phyloP scores from a whole-genome alignment of 2,797 vertebrate species.

The Molossus alvarezi region DNA sequence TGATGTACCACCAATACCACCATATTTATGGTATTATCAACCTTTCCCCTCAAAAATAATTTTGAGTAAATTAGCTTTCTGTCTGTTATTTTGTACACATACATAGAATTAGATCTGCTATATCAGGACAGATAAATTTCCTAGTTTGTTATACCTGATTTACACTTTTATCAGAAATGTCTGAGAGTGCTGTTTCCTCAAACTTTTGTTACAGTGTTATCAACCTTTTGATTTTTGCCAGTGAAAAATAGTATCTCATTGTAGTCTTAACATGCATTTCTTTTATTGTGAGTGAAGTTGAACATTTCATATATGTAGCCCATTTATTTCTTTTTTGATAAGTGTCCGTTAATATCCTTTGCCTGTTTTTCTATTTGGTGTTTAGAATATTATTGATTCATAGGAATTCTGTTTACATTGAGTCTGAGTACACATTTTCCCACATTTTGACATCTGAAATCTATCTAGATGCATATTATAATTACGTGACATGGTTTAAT shows the following conservation, averaged over 20 bases:
- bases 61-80: not conserved
- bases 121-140: constrained; percentile 34
- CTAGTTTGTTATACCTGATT: constrained; percentile 40
- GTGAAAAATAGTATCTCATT: not conserved
- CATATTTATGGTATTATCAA: not conserved
- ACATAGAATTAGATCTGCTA: not conserved
- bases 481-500: not conserved
- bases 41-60: not conserved
- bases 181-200: not conserved
- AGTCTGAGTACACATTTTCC: not conserved
- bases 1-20: not conserved
- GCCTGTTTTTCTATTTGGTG: constrained; percentile 22
- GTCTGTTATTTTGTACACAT: not conserved
- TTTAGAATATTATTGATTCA: constrained; percentile 32
- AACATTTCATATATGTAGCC: not conserved
- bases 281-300: not conserved
- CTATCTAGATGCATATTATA: not conserved
- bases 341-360: constrained; percentile 11
- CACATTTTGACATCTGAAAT: constrained; percentile 56
- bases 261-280: constrained; percentile 27
- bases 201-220: not conserved
- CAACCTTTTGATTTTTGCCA: constrained; percentile 44
- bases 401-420: constrained; percentile 33
- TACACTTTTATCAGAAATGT: not conserved
- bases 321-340: constrained; percentile 45